Evolutionary conservation across 2,797 vertebrate species (phyloP).

Genomic region (Luscinia megarhynchos): DNA sequence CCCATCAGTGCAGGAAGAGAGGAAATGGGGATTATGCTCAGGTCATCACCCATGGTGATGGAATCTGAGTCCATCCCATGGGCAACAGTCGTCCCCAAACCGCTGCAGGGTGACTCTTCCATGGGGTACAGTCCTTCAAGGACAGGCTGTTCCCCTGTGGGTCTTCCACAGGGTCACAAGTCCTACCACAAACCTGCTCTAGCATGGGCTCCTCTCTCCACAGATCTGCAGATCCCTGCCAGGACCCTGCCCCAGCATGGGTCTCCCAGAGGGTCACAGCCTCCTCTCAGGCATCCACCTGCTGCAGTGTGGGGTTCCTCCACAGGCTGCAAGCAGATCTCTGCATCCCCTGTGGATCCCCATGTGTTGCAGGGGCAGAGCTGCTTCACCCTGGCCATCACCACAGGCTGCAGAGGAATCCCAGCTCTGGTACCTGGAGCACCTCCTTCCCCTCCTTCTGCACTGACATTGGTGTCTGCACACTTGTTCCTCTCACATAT

Average conservation of each 20-base stretch:
- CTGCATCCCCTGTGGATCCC: neutral
- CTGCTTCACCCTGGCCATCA: neutral
- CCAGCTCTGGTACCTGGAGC: neutral
- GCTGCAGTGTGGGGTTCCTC: accelerated
- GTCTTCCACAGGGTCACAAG: neutral
- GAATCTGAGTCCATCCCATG: neutral
- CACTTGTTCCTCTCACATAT: neutral
- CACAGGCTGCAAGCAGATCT: neutral
- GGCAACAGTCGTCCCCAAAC: neutral
- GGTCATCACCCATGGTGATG: neutral
- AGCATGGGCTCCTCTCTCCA: neutral
- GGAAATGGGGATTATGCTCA: neutral
- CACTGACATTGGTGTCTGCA: neutral
- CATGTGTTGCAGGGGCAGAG: neutral
- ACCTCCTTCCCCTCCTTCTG: neutral
- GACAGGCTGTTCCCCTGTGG: neutral
- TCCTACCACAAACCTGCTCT: neutral
- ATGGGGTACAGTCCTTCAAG: neutral
- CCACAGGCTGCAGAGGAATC: neutral
- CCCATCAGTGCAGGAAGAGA: neutral
- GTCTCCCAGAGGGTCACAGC: accelerated
- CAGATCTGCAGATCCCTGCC: neutral
- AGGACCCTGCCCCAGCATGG: neutral
- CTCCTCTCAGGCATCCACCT: neutral
- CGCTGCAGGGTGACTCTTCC: neutral